These are phyloP conservation scores for Aphaenogaster floridana DNA, from an alignment of 1,140 invertebrate species.

Conservation along the genomic window DNA sequence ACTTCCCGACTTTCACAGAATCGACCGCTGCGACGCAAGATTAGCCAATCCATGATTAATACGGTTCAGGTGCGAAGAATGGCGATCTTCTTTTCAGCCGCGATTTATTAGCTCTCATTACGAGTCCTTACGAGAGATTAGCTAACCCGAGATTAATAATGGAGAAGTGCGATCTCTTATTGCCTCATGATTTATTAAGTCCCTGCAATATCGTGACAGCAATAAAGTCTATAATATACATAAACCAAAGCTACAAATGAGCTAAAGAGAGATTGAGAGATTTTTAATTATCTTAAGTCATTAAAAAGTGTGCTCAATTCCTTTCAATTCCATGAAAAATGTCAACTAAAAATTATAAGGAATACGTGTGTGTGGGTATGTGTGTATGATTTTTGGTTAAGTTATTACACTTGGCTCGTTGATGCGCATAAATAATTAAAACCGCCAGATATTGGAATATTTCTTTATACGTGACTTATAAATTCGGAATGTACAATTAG, in stretches of 20 bases:
- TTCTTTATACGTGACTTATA: too few species aligned
- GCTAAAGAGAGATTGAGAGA: background rate
- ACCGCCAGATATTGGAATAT: background rate
- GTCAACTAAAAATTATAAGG: background rate
- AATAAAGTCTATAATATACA: conserved; percentile 1
- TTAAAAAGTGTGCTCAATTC: background rate
- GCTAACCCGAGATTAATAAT: conserved; percentile 34
- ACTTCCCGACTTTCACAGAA: conserved; percentile 62
- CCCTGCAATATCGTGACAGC: background rate
- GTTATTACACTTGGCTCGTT: background rate
- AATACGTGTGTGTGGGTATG: background rate
- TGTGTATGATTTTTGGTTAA: background rate
- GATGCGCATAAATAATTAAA: background rate
- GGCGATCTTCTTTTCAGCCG: conserved; percentile 12
- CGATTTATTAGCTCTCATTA: conserved; percentile 35
- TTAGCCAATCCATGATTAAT: conserved; percentile 42
- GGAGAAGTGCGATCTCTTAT: background rate
- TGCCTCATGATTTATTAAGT: conserved; percentile 19
- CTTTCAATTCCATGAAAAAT: background rate
- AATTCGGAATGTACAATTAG: background rate
- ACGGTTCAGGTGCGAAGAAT: background rate
- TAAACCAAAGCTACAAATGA: conserved; percentile 8
- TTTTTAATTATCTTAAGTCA: conserved; percentile 10
- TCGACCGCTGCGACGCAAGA: conserved; percentile 1
- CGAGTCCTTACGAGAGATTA: conserved; percentile 17